phyloP scores from a whole-genome alignment of 2,797 vertebrate species.

The Lindbergichthys nudifrons region DNA sequence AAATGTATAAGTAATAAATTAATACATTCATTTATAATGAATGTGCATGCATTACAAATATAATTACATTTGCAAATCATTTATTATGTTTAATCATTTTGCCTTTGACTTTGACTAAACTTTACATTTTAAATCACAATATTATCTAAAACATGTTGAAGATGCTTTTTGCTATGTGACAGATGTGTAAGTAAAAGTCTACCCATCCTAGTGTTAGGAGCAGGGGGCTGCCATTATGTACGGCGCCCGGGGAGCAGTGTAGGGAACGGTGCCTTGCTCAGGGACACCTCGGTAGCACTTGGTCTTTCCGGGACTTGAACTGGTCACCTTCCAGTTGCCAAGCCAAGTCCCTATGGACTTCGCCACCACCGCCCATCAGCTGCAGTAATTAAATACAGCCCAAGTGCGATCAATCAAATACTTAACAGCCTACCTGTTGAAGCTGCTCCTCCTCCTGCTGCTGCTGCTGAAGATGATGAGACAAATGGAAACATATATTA shows the following conservation, averaged over 20 bases:
- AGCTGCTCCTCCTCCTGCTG: conserved; percentile 67
- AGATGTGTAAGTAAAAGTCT: background rate
- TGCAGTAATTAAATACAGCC: conserved; percentile 41
- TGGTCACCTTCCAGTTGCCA: too few relatives aligned
- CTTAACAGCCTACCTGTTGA: conserved; percentile 72
- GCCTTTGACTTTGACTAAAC: background rate
- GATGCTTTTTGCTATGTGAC: background rate
- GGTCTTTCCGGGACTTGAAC: too few relatives aligned
- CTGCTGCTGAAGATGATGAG: conserved; percentile 33
- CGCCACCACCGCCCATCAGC: too few relatives aligned
- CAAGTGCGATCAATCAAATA: conserved; percentile 39
- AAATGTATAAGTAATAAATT: background rate
- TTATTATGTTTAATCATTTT: background rate
- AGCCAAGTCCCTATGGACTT: too few relatives aligned
- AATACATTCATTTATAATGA: background rate
- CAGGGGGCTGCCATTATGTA: too few relatives aligned
- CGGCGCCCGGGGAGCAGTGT: too few relatives aligned
- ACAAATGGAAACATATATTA: conserved; percentile 45
- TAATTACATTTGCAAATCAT: background rate
- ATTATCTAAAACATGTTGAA: background rate
- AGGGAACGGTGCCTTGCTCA: too few relatives aligned
- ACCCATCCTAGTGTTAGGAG: too few relatives aligned
- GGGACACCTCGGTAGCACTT: too few relatives aligned
- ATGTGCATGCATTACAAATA: background rate
- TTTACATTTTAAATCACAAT: background rate